A percentile compares a stretch with the other conserved stretches of the same genome.
phyloP scores from a whole-genome alignment of 2,113 vertebrate species.

The Xyliphius kryptos region DNA sequence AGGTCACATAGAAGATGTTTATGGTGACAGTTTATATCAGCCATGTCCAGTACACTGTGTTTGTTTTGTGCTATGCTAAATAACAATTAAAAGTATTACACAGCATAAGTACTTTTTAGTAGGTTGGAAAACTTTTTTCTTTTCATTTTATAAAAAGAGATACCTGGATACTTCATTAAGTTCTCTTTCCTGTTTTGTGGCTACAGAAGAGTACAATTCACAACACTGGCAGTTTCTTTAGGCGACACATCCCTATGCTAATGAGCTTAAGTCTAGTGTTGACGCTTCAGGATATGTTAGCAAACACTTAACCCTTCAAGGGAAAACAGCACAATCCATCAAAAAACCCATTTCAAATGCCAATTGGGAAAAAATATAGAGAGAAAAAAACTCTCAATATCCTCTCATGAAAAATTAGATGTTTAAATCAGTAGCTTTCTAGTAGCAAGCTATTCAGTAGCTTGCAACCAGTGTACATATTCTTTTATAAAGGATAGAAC shows the following conservation, averaged over 20 bases:
- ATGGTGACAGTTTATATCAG: not conserved
- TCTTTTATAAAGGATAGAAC: too few relatives aligned
- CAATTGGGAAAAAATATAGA: conserved; percentile 38
- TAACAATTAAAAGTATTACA: conserved; percentile 16
- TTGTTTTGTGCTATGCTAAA: not conserved
- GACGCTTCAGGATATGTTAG: conserved; percentile 57
- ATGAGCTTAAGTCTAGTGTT: conserved; percentile 60
- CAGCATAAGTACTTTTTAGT: conserved; percentile 24
- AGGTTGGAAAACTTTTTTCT: not conserved
- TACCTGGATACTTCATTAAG: conserved; percentile 39
- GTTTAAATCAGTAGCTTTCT: too few relatives aligned
- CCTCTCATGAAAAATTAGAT: conserved; percentile 31
- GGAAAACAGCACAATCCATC: conserved; percentile 41
- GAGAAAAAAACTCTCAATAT: conserved; percentile 37
- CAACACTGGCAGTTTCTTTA: conserved; percentile 46
- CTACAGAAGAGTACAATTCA: conserved; percentile 32
- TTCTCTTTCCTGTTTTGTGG: conserved; percentile 21
- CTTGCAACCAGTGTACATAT: too few relatives aligned
- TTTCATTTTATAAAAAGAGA: too few relatives aligned
- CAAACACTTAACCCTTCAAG: conserved; percentile 51
- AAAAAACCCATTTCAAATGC: conserved; percentile 50
- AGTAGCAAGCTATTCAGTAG: too few relatives aligned
- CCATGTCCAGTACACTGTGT: not conserved
- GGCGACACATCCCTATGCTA: conserved; percentile 59
- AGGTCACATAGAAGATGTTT: not conserved